Evolutionary conservation across 2,797 vertebrate genomes (phyloP).

Genomic region (Acipenser oxyrinchus): DNA sequence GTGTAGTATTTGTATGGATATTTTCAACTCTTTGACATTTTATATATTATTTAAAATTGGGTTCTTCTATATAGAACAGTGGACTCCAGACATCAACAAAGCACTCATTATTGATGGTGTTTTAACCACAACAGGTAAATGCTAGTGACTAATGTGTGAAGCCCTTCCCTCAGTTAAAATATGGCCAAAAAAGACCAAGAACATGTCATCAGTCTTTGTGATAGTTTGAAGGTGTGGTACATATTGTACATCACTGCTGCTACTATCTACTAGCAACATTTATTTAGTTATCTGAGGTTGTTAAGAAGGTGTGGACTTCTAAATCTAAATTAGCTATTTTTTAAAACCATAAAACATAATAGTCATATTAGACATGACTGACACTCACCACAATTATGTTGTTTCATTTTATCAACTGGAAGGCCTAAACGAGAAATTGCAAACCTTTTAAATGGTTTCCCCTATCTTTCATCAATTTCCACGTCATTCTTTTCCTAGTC

Average conservation of each 20-base stretch:
- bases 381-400: constrained; percentile 7
- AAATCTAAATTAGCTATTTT: neutral
- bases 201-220: constrained; percentile 51
- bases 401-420: no score
- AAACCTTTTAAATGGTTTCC: no score
- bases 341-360: neutral
- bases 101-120: constrained; percentile 41
- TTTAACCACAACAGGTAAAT: constrained; percentile 45
- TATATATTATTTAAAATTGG: neutral
- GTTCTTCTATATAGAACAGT: neutral
- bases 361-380: neutral
- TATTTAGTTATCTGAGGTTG: constrained; percentile 16
- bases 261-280: constrained; percentile 19
- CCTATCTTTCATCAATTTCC: neutral
- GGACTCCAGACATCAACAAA: neutral
- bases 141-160: constrained; percentile 55
- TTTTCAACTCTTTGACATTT: neutral
- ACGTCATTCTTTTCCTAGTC: neutral
- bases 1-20: no score
- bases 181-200: constrained; percentile 46
- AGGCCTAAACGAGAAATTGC: no score
- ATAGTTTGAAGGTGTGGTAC: constrained; percentile 45
- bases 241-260: constrained; percentile 44
- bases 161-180: constrained; percentile 49
- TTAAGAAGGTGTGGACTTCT: neutral